Evolutionary conservation across 2,797 vertebrate genomes (phyloP), one percentile per base, ranked within the genome.

Genomic region (Dipus sagitta): DNA sequence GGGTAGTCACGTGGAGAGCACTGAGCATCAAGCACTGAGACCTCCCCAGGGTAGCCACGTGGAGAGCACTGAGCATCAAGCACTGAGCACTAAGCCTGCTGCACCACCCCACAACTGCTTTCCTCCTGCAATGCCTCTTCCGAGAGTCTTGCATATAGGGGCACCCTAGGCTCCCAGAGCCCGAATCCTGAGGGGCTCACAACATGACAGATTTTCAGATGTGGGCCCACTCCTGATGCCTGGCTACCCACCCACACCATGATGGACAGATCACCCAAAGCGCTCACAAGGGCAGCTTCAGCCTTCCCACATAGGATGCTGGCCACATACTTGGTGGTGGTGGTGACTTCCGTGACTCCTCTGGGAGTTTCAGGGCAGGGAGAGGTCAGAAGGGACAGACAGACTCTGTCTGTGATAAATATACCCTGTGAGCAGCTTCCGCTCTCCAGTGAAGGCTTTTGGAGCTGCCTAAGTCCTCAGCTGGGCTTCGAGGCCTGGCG

Each of bases 221-320:
- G 23, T 3, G 4, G 28, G 79, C 42, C 65, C n/a, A 18, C n/a
- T 15, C 30, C 82, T 3, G 32, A 24, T 14, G 21, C 32, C 12
- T 0, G 6, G 74, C 24, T 42, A 34, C 52, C n/a, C 54, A 2
- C 14, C 10, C 24, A 13, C 26, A 18, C 58, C 11, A 6, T 68
- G 87, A 60, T 4, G 7, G 72, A 65, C 0, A 3, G 32, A 74
- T 68, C 54, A 52, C 68, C 4, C 10, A 79, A 32, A 64, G 38
- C 32, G 5, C 26, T 47, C 34, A 1, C 21, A 42, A 71, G 8
- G 3, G 26, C 1, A 52, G 34, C 34, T 64, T 67, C n/a, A 26
- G 1, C 7, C 15, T 71, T 26, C 5, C 62, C 1, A 0, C 0
- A 10, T 6, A 21, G 64, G 67, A 7, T 3, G 23, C 1, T 54